Evolutionary conservation across 1,140 invertebrate genomes (phyloP).

Genomic region (Nixonia krombeini): DNA sequence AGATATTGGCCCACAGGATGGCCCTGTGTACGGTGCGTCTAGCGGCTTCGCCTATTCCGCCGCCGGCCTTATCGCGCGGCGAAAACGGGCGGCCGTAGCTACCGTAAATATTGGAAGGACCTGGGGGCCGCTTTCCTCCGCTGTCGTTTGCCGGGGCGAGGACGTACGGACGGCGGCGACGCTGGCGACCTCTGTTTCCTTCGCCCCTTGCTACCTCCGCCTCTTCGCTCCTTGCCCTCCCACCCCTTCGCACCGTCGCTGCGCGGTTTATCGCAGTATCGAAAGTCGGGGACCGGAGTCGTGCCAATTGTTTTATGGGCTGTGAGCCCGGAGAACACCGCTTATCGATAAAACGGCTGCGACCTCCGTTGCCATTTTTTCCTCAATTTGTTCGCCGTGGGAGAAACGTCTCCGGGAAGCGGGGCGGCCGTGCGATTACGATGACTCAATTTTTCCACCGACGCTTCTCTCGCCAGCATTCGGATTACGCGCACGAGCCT

Average conservation of each 20-base stretch:
- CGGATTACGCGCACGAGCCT: no score
- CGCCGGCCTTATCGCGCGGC: no score
- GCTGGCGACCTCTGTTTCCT: no score
- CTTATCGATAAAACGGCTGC: constrained; percentile 43
- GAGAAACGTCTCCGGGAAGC: constrained; percentile 6
- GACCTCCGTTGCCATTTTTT: constrained; percentile 38
- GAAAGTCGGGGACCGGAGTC: constrained; percentile 40
- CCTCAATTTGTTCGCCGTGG: constrained; percentile 38
- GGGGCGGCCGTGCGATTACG: constrained; percentile 5
- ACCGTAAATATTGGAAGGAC: constrained; percentile 49
- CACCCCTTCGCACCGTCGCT: no score
- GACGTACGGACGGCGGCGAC: background rate
- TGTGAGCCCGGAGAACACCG: constrained; percentile 37
- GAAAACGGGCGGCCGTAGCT: constrained; percentile 44
- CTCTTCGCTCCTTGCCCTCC: background rate
- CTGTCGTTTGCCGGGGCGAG: background rate
- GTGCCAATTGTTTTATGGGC: constrained; percentile 53
- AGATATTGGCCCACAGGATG: constrained; percentile 14
- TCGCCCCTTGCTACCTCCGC: no score
- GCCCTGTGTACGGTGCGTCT: constrained; percentile 41
- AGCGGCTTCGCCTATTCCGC: constrained; percentile 35
- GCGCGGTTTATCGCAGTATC: constrained; percentile 49
- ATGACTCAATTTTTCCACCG: constrained; percentile 45
- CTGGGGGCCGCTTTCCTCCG: constrained; percentile 14
- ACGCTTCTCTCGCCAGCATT: no score